Conservation (phyloP, 2,797 vertebrate species). For the Streptopelia turtur region DNA sequence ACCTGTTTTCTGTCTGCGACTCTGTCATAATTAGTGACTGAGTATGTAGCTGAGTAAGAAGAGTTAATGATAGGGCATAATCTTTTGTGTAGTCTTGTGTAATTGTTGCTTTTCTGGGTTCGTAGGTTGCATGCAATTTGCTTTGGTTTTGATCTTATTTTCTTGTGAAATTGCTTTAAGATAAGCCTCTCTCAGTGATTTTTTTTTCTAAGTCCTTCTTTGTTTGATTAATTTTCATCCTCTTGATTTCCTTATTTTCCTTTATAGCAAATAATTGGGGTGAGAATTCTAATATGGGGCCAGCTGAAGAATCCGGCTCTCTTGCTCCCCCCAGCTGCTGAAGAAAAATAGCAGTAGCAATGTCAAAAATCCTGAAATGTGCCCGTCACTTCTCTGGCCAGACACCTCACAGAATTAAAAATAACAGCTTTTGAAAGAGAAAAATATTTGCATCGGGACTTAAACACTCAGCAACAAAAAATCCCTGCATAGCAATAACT, state of each 20-base stretch:
- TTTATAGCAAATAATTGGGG: not conserved
- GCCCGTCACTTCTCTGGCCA: not conserved
- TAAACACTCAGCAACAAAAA: not conserved
- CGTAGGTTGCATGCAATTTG: conserved; percentile 1
- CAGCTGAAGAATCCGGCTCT: not conserved
- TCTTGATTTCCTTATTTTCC: conserved; percentile 24
- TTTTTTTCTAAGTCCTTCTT: conserved; percentile 17
- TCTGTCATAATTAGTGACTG: conserved; percentile 58
- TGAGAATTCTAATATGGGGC: conserved; percentile 13
- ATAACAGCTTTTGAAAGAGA: not conserved
- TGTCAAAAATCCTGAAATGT: not conserved
- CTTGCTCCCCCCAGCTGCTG: conserved; percentile 56
- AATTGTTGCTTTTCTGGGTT: conserved; percentile 49
- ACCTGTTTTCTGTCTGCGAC: conserved; percentile 14
- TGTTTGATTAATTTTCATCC: conserved; percentile 54
- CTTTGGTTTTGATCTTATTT: conserved; percentile 57
- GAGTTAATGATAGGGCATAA: conserved; percentile 43
- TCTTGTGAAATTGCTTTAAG: conserved; percentile 51
- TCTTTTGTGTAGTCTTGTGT: conserved; percentile 26
- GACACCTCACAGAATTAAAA: not conserved
- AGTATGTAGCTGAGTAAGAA: conserved; percentile 23
- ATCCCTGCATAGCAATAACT: not conserved
- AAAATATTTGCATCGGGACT: not conserved
- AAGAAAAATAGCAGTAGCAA: conserved; percentile 14
- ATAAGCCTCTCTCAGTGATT: conserved; percentile 10